A percentile compares a stretch with the other conserved stretches of the same genome.
Evolutionary conservation across 2,888 invertebrate genomes (phyloP).

Genomic region (Artemia sinica): DNA sequence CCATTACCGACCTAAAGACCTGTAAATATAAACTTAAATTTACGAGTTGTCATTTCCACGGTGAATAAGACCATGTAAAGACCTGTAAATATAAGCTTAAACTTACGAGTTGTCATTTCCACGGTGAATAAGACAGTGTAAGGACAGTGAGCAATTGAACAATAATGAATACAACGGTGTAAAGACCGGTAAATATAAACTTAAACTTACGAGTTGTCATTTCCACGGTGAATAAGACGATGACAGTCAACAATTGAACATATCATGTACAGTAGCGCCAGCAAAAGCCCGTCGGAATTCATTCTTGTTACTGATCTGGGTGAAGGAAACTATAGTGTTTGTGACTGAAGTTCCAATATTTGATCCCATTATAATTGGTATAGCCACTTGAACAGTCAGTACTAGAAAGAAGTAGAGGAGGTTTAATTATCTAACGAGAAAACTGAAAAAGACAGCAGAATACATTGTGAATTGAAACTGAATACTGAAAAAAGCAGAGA

Average conservation of each 20-base stretch:
- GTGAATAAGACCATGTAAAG: too few relatives aligned
- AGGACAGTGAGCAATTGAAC: too few relatives aligned
- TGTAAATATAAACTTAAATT: not conserved
- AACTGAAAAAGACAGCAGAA: too few relatives aligned
- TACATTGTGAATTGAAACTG: not conserved
- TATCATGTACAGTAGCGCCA: constrained; percentile 40
- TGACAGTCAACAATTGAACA: constrained; percentile 38
- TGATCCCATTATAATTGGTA: constrained; percentile 38
- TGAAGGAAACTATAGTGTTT: constrained; percentile 36
- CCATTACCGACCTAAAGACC: not conserved
- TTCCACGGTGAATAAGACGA: constrained; percentile 31
- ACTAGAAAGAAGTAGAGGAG: constrained; percentile 25
- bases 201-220: not conserved
- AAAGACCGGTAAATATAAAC: too few relatives aligned
- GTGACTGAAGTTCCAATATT: constrained; percentile 39
- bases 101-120: too few relatives aligned
- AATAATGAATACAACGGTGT: too few relatives aligned
- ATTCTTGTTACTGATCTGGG: constrained; percentile 31
- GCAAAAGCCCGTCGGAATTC: constrained; percentile 38
- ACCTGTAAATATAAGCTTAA: constrained; percentile 12
- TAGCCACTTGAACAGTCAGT: constrained; percentile 30
- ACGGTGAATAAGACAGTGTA: too few relatives aligned
- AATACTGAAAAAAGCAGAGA: not conserved
- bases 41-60: too few relatives aligned
- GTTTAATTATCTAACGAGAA: too few relatives aligned